phyloP scores from a whole-genome alignment of 2,797 vertebrate species.

The Antennarius maculatus region DNA sequence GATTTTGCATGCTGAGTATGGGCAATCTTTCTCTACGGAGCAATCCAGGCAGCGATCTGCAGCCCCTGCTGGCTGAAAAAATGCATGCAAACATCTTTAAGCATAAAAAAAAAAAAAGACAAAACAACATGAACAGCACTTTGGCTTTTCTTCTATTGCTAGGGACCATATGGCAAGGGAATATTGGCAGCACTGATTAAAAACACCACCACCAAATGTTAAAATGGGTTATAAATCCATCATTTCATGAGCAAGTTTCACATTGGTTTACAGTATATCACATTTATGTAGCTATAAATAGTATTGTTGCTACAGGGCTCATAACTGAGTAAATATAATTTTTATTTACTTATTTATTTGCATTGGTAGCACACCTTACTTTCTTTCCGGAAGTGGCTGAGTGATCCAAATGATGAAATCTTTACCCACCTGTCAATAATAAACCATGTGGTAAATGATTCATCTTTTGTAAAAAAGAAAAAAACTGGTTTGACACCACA shows the following conservation, averaged over 20 bases:
- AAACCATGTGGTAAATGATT: constrained; percentile 26
- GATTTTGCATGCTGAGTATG: constrained; percentile 87
- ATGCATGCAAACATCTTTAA: too few relatives aligned
- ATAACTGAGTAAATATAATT: neutral
- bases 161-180: too few relatives aligned
- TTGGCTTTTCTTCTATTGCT: too few relatives aligned
- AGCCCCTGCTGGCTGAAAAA: constrained; percentile 80
- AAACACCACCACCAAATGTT: neutral
- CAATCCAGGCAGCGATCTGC: constrained; percentile 83
- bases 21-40: constrained; percentile 78
- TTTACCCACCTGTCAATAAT: constrained; percentile 80
- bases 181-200: neutral
- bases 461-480: constrained; percentile 7
- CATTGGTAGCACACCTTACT: constrained; percentile 72
- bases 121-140: too few relatives aligned
- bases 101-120: too few relatives aligned
- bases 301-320: neutral
- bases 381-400: constrained; percentile 82
- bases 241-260: neutral
- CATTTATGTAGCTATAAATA: too few relatives aligned
- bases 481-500: neutral
- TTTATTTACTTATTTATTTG: neutral
- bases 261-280: neutral
- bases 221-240: neutral
- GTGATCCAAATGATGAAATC: constrained; percentile 84